Conservation (phyloP, 2,888 invertebrate genomes). For the Acleris literana region DNA sequence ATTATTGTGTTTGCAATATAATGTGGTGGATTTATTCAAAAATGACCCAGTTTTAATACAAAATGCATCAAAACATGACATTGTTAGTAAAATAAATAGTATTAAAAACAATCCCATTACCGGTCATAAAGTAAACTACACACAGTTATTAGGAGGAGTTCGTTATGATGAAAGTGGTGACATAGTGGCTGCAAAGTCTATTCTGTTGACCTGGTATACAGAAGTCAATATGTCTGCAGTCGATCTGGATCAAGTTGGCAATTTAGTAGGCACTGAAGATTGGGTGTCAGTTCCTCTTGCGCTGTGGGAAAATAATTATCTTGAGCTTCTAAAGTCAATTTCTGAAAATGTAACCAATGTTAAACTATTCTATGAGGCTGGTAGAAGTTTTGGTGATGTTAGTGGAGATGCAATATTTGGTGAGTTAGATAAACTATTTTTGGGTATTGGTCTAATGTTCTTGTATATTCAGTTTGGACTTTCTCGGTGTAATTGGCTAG, state of each 20-base stretch:
- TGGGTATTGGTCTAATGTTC: conserved; percentile 89
- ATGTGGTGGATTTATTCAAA: conserved; percentile 88
- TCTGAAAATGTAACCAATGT: conserved; percentile 60
- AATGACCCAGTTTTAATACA: conserved; percentile 80
- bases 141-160: conserved; percentile 85
- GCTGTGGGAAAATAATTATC: conserved; percentile 85
- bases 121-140: conserved; percentile 86
- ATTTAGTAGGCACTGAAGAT: conserved; percentile 89
- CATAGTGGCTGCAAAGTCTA: conserved; percentile 85
- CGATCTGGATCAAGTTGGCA: conserved; percentile 86
- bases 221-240: conserved; percentile 87
- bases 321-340: conserved; percentile 68
- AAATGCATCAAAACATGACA: conserved; percentile 83
- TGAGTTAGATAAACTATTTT: conserved; percentile 87
- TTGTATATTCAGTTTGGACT: conserved; percentile 89
- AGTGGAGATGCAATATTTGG: conserved; percentile 88
- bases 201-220: conserved; percentile 86
- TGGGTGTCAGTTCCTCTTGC: conserved; percentile 86
- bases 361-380: conserved; percentile 83
- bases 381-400: conserved; percentile 90
- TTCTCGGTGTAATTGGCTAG: conserved; percentile 89
- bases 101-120: conserved; percentile 84
- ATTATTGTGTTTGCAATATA: conserved; percentile 85
- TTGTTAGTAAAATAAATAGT: conserved; percentile 84
- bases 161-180: conserved; percentile 82